Conservation (phyloP, 2,888 invertebrate genomes). For the Heliconius sara region DNA sequence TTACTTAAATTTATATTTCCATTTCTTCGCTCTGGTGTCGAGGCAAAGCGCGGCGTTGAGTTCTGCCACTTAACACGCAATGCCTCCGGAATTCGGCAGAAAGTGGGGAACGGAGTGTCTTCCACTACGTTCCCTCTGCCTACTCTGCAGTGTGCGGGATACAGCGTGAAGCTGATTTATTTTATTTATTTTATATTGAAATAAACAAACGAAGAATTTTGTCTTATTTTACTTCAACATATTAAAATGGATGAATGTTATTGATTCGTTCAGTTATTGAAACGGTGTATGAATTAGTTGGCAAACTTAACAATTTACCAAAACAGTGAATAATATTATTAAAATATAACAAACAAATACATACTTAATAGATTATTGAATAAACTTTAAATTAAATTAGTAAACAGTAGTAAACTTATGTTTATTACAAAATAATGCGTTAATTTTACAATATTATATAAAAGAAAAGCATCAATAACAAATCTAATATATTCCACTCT, state of each 20-base stretch:
- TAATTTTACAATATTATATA: background rate
- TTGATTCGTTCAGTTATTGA: background rate
- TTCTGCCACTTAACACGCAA: no score
- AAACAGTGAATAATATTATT: background rate
- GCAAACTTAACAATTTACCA: background rate
- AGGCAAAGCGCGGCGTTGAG: no score
- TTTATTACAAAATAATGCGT: background rate
- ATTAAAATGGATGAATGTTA: background rate
- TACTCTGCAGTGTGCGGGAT: no score
- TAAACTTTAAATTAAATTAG: background rate
- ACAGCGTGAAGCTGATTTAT: no score
- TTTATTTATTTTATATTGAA: no score
- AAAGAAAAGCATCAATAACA: background rate
- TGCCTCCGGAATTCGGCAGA: no score
- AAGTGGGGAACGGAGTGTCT: no score
- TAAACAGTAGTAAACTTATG: background rate
- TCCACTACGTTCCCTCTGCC: no score
- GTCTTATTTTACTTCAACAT: no score
- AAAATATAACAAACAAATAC: background rate
- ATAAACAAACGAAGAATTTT: no score
- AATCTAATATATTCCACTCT: slow-evolving; percentile 23
- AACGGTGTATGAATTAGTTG: background rate
- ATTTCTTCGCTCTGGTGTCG: no score
- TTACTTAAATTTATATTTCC: no score
- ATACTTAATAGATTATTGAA: background rate